These are phyloP conservation scores for Epinephelus moara DNA, from an alignment of 2,113 vertebrate genomes.

Conservation along the genomic window DNA sequence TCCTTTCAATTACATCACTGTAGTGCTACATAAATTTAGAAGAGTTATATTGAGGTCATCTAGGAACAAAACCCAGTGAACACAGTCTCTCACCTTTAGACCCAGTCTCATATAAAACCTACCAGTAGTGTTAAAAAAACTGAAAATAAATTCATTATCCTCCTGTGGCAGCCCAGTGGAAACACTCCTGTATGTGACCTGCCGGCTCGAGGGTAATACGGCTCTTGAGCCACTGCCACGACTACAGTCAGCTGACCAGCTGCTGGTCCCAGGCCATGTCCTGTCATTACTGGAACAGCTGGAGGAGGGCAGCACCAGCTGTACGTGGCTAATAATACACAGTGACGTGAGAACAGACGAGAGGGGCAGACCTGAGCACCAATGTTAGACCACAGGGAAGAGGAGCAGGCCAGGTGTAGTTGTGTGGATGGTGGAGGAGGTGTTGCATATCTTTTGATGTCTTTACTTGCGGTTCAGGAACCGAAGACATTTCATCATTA, in stretches of 20 bases:
- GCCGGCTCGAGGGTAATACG: conserved; percentile 15
- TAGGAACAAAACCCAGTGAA: background rate
- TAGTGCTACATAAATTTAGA: background rate
- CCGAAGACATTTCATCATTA: too few relatives aligned
- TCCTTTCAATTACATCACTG: background rate
- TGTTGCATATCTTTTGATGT: background rate
- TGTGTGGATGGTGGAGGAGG: background rate
- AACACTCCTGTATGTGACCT: background rate
- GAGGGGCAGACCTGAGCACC: conserved; percentile 9
- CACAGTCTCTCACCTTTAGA: background rate
- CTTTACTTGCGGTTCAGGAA: too few relatives aligned
- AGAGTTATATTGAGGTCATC: too few relatives aligned
- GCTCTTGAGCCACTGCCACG: conserved; percentile 11
- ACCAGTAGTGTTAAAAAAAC: too few relatives aligned
- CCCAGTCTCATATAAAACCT: background rate
- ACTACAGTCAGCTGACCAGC: conserved; percentile 25
- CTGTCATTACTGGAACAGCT: conserved; percentile 74
- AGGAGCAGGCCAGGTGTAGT: conserved; percentile 6
- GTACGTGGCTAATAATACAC: conserved; percentile 57
- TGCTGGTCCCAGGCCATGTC: conserved; percentile 43
- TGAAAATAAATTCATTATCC: too few relatives aligned
- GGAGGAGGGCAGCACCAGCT: conserved; percentile 48
- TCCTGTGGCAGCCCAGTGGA: background rate
- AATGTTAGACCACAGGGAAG: background rate
- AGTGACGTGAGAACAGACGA: conserved; percentile 37